Evolutionary conservation across 1,140 invertebrate genomes (phyloP).

Genomic region (Anagrus nilaparvatae): DNA sequence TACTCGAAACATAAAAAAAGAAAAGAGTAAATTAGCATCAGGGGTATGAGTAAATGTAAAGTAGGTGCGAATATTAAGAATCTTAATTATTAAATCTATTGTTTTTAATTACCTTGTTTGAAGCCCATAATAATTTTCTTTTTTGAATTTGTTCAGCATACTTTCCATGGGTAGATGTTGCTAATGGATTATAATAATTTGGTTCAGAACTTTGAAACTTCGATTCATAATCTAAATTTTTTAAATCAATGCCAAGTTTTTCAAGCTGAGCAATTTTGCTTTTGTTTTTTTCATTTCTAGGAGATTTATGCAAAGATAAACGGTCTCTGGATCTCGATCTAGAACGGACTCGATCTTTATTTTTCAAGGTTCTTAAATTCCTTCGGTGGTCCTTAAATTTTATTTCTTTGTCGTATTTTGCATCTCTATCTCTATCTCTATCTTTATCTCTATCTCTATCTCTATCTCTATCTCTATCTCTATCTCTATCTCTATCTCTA

Average conservation of each 20-base stretch:
- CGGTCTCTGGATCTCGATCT: constrained; percentile 32
- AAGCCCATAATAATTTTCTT: constrained; percentile 78
- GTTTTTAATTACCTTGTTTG: constrained; percentile 60
- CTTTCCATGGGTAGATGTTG: constrained; percentile 68
- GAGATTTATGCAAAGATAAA: constrained; percentile 22
- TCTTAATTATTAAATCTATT: no score
- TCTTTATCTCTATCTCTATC: constrained; percentile 23
- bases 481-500: constrained; percentile 23
- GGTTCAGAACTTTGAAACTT: constrained; percentile 38
- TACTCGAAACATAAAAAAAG: no score
- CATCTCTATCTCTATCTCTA: constrained; percentile 26
- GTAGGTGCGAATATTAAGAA: no score
- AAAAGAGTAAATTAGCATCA: no score
- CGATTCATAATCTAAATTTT: constrained; percentile 27
- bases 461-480: constrained; percentile 25
- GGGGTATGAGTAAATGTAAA: no score
- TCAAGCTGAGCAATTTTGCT: constrained; percentile 42
- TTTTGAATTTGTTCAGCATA: constrained; percentile 85
- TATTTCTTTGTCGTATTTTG: constrained; percentile 24
- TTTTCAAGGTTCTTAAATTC: constrained; percentile 26
- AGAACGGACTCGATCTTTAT: constrained; percentile 26
- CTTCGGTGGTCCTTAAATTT: constrained; percentile 25
- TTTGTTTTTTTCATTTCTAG: constrained; percentile 37
- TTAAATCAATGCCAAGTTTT: constrained; percentile 41
- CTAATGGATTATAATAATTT: constrained; percentile 71